Percentiles rank a stretch among this genome's conserved stretches.
Conservation (phyloP, 2,888 invertebrate species). For the Leucophenga montana region DNA sequence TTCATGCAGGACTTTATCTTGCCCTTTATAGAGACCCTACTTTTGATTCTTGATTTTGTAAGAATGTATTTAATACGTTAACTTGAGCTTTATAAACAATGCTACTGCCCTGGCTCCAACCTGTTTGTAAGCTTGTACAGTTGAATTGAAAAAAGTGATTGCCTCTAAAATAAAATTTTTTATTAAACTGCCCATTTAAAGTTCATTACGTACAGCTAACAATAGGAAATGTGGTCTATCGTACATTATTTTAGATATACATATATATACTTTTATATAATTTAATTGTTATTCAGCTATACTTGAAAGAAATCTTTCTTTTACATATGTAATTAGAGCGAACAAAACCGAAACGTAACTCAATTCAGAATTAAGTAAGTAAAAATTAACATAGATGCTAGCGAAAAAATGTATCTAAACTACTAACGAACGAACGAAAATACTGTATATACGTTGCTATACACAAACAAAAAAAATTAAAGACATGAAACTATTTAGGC, state of each 20-base stretch:
- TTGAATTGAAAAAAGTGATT: not conserved
- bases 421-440: slow-evolving; percentile 53
- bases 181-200: slow-evolving; percentile 16
- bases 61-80: no score
- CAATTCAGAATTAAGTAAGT: slow-evolving; percentile 48
- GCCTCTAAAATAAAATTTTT: slow-evolving; percentile 16
- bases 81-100: no score
- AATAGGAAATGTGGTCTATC: slow-evolving; percentile 54
- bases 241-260: not conserved
- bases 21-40: no score
- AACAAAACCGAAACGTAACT: slow-evolving; percentile 38
- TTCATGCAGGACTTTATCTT: no score
- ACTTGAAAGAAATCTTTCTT: no score
- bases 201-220: slow-evolving; percentile 53
- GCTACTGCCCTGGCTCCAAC: no score
- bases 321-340: no score
- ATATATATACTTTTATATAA: not conserved
- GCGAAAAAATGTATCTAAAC: slow-evolving; percentile 59
- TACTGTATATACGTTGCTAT: slow-evolving; percentile 55
- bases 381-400: slow-evolving; percentile 47
- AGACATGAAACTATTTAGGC: not conserved
- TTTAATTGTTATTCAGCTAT: not conserved
- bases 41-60: no score
- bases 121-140: no score
- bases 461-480: slow-evolving; percentile 29